phyloP scores from a whole-genome alignment of 2,113 vertebrate genomes.

The Vicugna pacos region DNA sequence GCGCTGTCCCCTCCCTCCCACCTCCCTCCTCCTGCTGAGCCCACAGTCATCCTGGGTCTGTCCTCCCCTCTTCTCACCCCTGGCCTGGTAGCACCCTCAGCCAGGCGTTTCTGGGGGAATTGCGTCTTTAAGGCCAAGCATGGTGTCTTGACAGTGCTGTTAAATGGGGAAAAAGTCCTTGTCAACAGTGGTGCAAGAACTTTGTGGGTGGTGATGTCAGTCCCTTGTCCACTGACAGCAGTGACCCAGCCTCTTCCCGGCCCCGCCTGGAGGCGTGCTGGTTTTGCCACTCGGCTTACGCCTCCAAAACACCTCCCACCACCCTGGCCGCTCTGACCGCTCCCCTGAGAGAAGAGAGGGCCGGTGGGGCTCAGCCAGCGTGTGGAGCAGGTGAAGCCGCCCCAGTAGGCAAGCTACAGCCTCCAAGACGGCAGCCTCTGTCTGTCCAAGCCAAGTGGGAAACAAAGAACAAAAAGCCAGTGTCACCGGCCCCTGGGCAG shows the following conservation, averaged over 20 bases:
- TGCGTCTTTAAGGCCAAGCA: not conserved
- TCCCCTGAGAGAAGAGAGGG: accelerated
- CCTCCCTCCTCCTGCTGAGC: too few species aligned
- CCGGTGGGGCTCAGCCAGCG: accelerated
- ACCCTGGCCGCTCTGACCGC: accelerated
- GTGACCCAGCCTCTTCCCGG: accelerated
- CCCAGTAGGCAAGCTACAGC: accelerated
- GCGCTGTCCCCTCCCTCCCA: too few species aligned
- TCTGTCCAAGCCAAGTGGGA: not conserved
- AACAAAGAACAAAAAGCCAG: accelerated
- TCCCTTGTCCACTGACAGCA: not conserved
- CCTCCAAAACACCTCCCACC: accelerated
- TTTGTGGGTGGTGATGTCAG: accelerated
- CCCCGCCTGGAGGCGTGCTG: not conserved
- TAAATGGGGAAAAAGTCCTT: not conserved
- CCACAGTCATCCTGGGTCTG: too few species aligned
- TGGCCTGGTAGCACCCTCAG: not conserved
- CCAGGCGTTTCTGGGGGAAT: not conserved
- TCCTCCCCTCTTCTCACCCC: too few species aligned
- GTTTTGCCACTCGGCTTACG: not conserved
- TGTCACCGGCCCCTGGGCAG: accelerated
- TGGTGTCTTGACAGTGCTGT: not conserved
- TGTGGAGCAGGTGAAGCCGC: too few species aligned
- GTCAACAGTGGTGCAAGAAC: accelerated
- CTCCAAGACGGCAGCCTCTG: accelerated